These are phyloP conservation scores for Chloroclysta siterata DNA, from an alignment of 2,888 invertebrate genomes.

Conservation along the genomic window DNA sequence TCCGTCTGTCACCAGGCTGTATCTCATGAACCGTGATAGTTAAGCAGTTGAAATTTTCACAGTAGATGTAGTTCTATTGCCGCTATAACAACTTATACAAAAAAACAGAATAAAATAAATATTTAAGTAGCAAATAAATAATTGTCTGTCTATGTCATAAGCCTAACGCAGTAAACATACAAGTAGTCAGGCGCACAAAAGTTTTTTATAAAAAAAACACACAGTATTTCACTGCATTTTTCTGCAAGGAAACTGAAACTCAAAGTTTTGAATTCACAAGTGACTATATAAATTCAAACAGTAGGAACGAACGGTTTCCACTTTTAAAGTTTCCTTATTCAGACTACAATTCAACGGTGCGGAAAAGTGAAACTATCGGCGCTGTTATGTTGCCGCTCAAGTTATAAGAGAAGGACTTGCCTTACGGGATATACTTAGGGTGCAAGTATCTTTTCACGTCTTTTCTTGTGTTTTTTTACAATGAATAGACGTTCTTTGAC, in stretches of 20 bases:
- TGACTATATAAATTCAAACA: slow-evolving; percentile 45
- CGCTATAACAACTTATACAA: no score
- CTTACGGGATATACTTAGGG: not conserved
- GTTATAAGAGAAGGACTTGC: slow-evolving; percentile 35
- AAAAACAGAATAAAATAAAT: no score
- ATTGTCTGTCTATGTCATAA: no score
- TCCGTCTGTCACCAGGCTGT: no score
- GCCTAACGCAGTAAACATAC: no score
- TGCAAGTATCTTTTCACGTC: not conserved
- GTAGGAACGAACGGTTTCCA: slow-evolving; percentile 62
- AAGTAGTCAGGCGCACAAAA: no score
- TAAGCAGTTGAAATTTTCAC: no score
- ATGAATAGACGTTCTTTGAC: no score
- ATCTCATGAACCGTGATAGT: no score
- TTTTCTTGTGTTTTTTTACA: no score
- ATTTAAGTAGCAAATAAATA: no score
- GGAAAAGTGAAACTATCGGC: slow-evolving; percentile 81
- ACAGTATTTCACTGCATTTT: not conserved
- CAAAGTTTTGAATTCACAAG: slow-evolving; percentile 16
- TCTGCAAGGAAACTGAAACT: slow-evolving; percentile 1
- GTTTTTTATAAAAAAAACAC: not conserved
- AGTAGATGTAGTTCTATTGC: no score
- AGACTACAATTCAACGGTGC: slow-evolving; percentile 71
- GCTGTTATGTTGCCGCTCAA: slow-evolving; percentile 47
- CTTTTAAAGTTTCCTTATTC: slow-evolving; percentile 76